phyloP scores from a whole-genome alignment of 92 coral and sea anemone genomes.

The Heteractis magnifica region DNA sequence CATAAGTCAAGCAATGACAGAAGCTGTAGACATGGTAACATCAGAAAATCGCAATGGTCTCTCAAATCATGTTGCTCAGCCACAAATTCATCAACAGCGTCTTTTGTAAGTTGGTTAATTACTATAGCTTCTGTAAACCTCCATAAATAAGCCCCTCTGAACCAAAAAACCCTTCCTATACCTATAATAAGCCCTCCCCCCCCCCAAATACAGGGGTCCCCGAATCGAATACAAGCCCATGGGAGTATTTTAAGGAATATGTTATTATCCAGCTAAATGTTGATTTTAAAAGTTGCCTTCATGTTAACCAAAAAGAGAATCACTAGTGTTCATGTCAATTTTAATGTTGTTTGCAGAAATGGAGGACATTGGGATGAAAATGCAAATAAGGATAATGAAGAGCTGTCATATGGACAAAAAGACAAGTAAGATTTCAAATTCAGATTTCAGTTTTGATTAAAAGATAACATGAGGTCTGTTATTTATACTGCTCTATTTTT shows the following conservation, averaged over 20 bases:
- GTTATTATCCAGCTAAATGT: too few relatives aligned
- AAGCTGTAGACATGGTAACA: slow-evolving; percentile 91
- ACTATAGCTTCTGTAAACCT: background rate
- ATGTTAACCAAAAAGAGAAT: too few relatives aligned
- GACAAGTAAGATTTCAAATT: slow-evolving; percentile 15
- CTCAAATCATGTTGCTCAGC: slow-evolving; percentile 17
- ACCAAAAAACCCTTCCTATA: too few relatives aligned
- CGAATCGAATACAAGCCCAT: too few relatives aligned
- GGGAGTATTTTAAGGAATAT: too few relatives aligned
- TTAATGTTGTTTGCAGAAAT: slow-evolving; percentile 4
- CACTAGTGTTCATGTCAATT: background rate
- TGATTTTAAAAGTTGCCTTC: too few relatives aligned
- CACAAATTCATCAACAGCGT: slow-evolving; percentile 38
- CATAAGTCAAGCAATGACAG: slow-evolving; percentile 94
- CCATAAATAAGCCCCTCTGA: too few relatives aligned
- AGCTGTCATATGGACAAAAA: background rate
- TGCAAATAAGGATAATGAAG: slow-evolving; percentile 4
- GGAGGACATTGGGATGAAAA: slow-evolving; percentile 24
- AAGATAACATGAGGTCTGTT: too few relatives aligned
- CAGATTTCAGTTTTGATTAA: background rate
- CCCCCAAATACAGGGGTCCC: too few relatives aligned
- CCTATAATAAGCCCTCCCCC: too few relatives aligned
- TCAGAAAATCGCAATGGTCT: slow-evolving; percentile 67
- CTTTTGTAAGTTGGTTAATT: background rate
- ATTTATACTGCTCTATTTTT: too few relatives aligned